These are phyloP conservation scores for Chlorops oryzae DNA, from an alignment of 1,140 invertebrate species.

Conservation along the genomic window DNA sequence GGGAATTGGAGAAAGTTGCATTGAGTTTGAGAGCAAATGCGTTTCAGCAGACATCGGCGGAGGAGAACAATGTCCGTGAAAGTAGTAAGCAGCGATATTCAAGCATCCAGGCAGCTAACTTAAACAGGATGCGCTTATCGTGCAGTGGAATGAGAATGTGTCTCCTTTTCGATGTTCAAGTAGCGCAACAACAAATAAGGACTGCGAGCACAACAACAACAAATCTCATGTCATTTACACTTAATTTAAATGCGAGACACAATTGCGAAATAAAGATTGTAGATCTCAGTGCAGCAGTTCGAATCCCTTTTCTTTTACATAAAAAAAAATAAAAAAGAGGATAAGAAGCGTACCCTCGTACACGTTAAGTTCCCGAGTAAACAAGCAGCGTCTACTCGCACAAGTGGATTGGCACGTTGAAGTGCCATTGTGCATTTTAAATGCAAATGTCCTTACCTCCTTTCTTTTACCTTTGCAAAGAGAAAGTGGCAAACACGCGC, in stretches of 20 bases:
- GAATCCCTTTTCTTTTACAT: no score
- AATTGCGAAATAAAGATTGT: slow-evolving; percentile 33
- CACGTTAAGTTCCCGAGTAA: no score
- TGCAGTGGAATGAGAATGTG: slow-evolving; percentile 42
- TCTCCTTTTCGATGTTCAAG: slow-evolving; percentile 4
- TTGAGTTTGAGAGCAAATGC: slow-evolving; percentile 21
- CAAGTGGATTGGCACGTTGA: no score
- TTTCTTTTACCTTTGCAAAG: no score
- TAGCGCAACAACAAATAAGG: slow-evolving; percentile 6
- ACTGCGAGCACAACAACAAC: slow-evolving; percentile 11
- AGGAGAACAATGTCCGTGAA: neutral
- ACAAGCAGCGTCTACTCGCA: no score
- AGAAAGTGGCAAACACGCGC: no score
- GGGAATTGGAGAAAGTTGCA: no score
- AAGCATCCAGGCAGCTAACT: neutral
- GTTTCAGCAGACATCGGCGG: slow-evolving; percentile 5
- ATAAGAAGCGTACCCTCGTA: no score
- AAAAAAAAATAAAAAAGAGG: no score
- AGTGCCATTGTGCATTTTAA: no score
- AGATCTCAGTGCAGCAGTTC: neutral
- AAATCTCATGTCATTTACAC: slow-evolving; percentile 47
- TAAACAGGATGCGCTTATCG: slow-evolving; percentile 24
- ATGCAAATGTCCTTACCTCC: no score
- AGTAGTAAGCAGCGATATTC: slow-evolving; percentile 19
- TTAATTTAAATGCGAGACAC: slow-evolving; percentile 48